Evolutionary conservation across 1,140 invertebrate species (phyloP), one percentile per base, ranked within the genome.

Genomic region (Elymnias hypermnestra): DNA sequence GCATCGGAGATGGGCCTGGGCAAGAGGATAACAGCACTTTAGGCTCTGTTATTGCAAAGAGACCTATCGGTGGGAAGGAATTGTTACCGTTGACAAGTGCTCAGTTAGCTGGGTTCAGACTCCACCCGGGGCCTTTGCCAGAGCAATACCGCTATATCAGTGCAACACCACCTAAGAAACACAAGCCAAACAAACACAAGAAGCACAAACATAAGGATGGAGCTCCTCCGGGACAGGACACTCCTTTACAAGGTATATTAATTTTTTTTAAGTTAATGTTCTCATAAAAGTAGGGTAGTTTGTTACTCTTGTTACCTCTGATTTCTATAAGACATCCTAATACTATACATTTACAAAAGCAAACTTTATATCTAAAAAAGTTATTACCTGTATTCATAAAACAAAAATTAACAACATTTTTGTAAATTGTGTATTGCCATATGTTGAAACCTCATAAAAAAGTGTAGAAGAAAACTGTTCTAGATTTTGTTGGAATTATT

Each of bases 1-100:
- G 97, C 17, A 96, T 97, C 44, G 94, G 98, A 54, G 97, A 98
- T 85, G 93, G 93, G 22, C 95, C 95, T 49, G 96, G 95, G 89
- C 88, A 89, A 51, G 88, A 91, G 56, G 90, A 91, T 68, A 92
- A 89, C 65, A 98, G 96, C 87, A 97, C 96, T 12, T 83, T 99
- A 45, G 90, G 96, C 41, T 97, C 95, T 47, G 92, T 99, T 1
- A 98, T 99, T 76, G 98, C 99, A 54, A 99, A 99, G 83, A 96
- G 97, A 18, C 97, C 97, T 4, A 98, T 99, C 57, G 93, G 92
- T 37, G 96, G 96, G 1, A 99, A 99, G 82, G 98, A 99, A 82
- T 88, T 99, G 44, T 78, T 95, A 47, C 94, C 95, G 29, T 79
- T 99, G 31, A 95, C 93, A 10, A 93, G 93, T 76, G 91, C 95